Base-by-base conservation (phyloP, 2,888 invertebrate species). In the Drosophila buzzatii region DNA sequence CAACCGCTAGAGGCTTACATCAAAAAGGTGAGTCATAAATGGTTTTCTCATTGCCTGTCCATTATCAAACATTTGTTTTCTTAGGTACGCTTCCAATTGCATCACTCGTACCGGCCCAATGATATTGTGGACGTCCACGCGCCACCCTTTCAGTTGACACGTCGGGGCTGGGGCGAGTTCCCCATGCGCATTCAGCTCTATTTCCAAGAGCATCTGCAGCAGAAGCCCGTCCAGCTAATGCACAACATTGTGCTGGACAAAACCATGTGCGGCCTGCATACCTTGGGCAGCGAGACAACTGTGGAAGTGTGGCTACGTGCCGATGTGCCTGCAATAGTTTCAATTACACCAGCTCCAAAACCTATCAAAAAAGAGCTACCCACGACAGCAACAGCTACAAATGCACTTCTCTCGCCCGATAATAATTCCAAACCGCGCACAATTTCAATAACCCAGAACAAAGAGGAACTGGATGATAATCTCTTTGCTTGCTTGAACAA, bases 141-240 rank as follows among this genome's bases (percentile, higher is more conserved):
- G 41, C 94, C 96, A 0, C 98, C 98, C 0, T 98, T 96, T 94
- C 97, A 97, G 93, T 92, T 98, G 65, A 95, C 96, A 0, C 94
- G 97, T 42, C 95, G 97, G 68, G 98, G 98, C 20, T 98, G 98
- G 98, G 98, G 98, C 14, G 98, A 98, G 94, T 98, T 98, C 93
- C 97, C 97, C 0, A 94, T 98, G 7, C 94, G 96, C 58, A 94
- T 98, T 3, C 96, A 97, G 91, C 93, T 98, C 2, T 96, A 96
- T 92, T 98, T 98, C 91, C 93, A 94, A 7, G 94, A 95, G 44
- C 95, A 96, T 64, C 92, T 94, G 9, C 92, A 95, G 18, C 97
- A 98, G 92, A 96, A 97, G 71, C 96, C 97, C 0, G 95, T 97
- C 35, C 95, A 96, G 79, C 93, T 98, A 16, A 95, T 96, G 60